phyloP scores from a whole-genome alignment of 2,888 invertebrate species.

The Chalcosyrphus nemorum region DNA sequence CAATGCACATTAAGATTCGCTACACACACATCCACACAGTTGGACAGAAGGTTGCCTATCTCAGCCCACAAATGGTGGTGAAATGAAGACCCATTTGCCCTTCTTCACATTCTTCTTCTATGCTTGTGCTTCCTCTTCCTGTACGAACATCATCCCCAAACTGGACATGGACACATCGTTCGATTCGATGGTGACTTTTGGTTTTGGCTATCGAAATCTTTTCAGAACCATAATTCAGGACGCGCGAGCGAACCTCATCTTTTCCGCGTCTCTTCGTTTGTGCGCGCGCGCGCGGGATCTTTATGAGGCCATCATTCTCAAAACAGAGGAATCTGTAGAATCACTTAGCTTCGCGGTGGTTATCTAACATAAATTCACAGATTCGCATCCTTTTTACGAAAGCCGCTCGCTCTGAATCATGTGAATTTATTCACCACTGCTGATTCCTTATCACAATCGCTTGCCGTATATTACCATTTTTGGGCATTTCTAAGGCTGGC shows the following conservation, averaged over 20 bases:
- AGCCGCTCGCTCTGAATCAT: conserved; percentile 73
- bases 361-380: conserved; percentile 73
- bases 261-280: conserved; percentile 64
- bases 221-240: conserved; percentile 64
- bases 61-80: conserved; percentile 47
- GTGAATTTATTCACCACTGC: conserved; percentile 72
- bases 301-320: conserved; percentile 70
- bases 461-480: conserved; percentile 71
- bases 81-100: conserved; percentile 50
- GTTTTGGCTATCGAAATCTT: conserved; percentile 72
- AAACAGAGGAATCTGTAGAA: conserved; percentile 68
- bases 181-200: conserved; percentile 30
- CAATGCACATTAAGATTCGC: conserved; percentile 63
- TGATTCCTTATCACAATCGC: conserved; percentile 71
- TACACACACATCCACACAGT: conserved; percentile 9
- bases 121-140: conserved; percentile 31
- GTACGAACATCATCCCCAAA: background rate
- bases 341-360: conserved; percentile 69
- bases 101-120: conserved; percentile 34
- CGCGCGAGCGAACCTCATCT: conserved; percentile 60
- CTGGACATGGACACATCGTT: conserved; percentile 39
- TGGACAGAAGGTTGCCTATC: conserved; percentile 26
- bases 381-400: conserved; percentile 72
- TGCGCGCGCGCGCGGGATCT: conserved; percentile 57
- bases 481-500: conserved; percentile 69